Percentiles rank a stretch among this genome's conserved stretches.
Evolutionary conservation across 2,113 vertebrate genomes (phyloP).

Genomic region (Chascanopsetta lugubris): DNA sequence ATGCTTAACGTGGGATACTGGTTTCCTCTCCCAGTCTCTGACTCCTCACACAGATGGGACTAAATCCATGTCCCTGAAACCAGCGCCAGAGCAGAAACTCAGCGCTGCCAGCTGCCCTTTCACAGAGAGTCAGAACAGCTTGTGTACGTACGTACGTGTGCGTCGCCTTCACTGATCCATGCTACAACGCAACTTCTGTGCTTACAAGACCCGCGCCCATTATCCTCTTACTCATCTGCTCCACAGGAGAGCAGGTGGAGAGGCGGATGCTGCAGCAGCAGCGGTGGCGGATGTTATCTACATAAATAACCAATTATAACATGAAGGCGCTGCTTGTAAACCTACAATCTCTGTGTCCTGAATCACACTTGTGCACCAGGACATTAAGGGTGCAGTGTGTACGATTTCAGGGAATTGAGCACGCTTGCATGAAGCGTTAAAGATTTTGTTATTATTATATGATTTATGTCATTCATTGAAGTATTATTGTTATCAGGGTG

Average conservation of each 20-base stretch:
- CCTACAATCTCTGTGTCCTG: slow-evolving; percentile 5
- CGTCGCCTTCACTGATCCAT: slow-evolving; percentile 34
- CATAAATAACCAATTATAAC: slow-evolving; percentile 20
- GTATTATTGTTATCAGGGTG: too few relatives aligned
- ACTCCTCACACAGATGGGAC: slow-evolving; percentile 51
- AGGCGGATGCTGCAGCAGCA: slow-evolving; percentile 25
- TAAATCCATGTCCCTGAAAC: slow-evolving; percentile 55
- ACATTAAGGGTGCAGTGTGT: too few relatives aligned
- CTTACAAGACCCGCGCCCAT: slow-evolving; percentile 13
- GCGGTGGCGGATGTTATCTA: slow-evolving; percentile 16
- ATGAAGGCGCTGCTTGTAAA: slow-evolving; percentile 1
- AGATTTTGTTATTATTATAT: too few relatives aligned
- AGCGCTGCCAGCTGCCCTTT: slow-evolving; percentile 48
- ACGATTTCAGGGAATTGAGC: too few relatives aligned
- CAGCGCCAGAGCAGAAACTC: slow-evolving; percentile 32
- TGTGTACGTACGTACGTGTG: slow-evolving; percentile 23
- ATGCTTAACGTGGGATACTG: slow-evolving; percentile 8
- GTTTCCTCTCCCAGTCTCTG: slow-evolving; percentile 9
- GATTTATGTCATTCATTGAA: too few relatives aligned
- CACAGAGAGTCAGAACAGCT: slow-evolving; percentile 37
- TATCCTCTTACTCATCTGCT: slow-evolving; percentile 48
- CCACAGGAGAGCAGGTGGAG: slow-evolving; percentile 22
- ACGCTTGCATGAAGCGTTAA: too few relatives aligned
- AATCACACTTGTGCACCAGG: slow-evolving; percentile 5
- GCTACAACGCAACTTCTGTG: slow-evolving; percentile 32